Conservation (phyloP, 2,797 vertebrate genomes). For the Ctenopoma multispine region DNA sequence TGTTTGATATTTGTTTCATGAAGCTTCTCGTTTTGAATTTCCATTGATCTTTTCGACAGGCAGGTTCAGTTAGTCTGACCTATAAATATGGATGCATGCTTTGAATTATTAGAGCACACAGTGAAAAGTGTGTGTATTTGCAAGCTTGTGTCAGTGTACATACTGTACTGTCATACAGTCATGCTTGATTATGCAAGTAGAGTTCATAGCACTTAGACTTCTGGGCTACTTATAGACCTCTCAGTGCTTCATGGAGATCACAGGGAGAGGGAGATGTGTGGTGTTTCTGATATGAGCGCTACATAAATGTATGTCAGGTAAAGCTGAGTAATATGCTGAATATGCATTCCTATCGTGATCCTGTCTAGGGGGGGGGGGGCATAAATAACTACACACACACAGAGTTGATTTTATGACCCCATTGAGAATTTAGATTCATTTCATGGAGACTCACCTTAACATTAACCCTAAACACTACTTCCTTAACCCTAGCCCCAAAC, state of each 20-base stretch:
- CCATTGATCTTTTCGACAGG: slow-evolving; percentile 69
- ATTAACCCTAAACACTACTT: too few species aligned
- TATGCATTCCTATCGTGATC: slow-evolving; percentile 25
- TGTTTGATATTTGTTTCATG: slow-evolving; percentile 65
- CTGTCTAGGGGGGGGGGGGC: too few species aligned
- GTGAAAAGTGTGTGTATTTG: slow-evolving; percentile 21
- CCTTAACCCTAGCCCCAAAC: too few species aligned
- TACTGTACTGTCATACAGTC: slow-evolving; percentile 54
- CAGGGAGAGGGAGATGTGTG: slow-evolving; percentile 43
- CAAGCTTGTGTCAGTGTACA: slow-evolving; percentile 50
- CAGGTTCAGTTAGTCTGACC: slow-evolving; percentile 62
- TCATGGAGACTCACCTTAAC: too few species aligned
- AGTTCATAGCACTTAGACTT: slow-evolving; percentile 72
- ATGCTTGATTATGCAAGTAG: slow-evolving; percentile 68
- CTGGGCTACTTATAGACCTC: slow-evolving; percentile 66
- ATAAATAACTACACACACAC: too few species aligned
- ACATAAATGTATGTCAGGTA: slow-evolving; percentile 65
- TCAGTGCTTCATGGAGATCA: slow-evolving; percentile 65
- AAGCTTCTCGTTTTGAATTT: slow-evolving; percentile 68
- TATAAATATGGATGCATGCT: slow-evolving; percentile 77
- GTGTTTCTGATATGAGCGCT: slow-evolving; percentile 54
- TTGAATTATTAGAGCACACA: slow-evolving; percentile 66
- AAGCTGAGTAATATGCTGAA: slow-evolving; percentile 26
- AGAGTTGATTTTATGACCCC: too few species aligned
- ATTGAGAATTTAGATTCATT: too few species aligned